Percentiles rank a stretch among this genome's conserved stretches.
Conservation (phyloP, 2,888 invertebrate genomes). For the Tenthredo amoena region DNA sequence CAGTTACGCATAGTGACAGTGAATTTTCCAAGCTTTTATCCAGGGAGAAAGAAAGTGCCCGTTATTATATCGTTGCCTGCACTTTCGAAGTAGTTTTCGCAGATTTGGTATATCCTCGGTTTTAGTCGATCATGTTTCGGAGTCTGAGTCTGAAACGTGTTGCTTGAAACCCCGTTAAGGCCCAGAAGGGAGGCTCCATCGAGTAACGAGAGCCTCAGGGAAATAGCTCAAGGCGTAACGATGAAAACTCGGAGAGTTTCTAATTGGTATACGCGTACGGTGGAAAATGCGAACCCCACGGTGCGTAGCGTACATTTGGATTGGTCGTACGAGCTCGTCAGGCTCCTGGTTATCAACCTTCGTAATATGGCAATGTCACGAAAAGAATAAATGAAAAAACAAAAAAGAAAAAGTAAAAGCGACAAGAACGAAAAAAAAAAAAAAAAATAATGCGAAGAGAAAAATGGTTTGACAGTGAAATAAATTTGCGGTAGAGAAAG, state of each 20-base stretch:
- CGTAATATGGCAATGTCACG: conserved; percentile 18
- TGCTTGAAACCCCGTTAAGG: background rate
- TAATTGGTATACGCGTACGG: background rate
- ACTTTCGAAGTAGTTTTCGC: background rate
- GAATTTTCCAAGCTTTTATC: background rate
- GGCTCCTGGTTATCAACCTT: conserved; percentile 21
- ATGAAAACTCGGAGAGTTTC: background rate
- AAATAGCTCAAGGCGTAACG: conserved; percentile 19
- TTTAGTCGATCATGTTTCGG: background rate
- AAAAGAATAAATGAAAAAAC: background rate
- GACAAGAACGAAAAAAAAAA: background rate
- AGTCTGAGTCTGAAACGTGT: background rate
- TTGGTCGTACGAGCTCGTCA: conserved; percentile 25
- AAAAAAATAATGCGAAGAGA: background rate
- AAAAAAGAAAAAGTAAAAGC: background rate
- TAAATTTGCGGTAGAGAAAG: conserved; percentile 30
- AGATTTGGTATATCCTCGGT: background rate
- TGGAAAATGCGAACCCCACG: conserved; percentile 6
- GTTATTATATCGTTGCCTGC: background rate
- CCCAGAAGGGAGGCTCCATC: background rate
- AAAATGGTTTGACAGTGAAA: conserved; percentile 46
- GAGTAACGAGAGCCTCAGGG: background rate
- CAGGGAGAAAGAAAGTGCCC: background rate
- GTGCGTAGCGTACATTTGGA: conserved; percentile 17
- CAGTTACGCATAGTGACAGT: background rate